Percentiles rank a stretch among this genome's conserved stretches.
These are phyloP conservation scores for Pelagia noctiluca DNA, from an alignment of 30 jellyfish, hydroid and myxozoan genomes.

Conservation along the genomic window DNA sequence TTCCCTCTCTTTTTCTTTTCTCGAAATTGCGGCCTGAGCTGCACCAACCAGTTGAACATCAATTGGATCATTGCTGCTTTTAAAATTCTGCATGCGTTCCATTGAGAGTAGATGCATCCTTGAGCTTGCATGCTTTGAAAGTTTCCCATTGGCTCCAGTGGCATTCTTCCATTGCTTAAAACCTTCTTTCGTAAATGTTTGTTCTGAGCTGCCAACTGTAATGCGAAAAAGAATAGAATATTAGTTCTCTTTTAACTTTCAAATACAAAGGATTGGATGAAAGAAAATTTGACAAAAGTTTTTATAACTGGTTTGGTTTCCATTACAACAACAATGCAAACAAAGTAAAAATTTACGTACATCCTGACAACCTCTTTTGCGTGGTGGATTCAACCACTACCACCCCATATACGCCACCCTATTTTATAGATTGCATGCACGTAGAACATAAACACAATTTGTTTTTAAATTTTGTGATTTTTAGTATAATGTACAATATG, in stretches of 20 bases:
- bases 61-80: slow-evolving; percentile 33
- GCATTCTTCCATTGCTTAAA: slow-evolving; percentile 50
- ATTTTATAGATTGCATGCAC: too few relatives aligned
- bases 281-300: slow-evolving; percentile 1
- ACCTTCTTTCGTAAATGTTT: slow-evolving; percentile 44
- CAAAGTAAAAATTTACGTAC: neutral
- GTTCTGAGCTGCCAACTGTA: slow-evolving; percentile 52
- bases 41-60: slow-evolving; percentile 58
- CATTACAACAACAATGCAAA: neutral
- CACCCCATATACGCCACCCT: neutral
- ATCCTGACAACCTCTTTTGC: neutral
- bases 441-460: too few relatives aligned
- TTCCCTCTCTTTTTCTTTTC: slow-evolving; percentile 47
- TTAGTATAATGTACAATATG: too few relatives aligned
- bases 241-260: neutral
- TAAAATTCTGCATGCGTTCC: slow-evolving; percentile 49
- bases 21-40: slow-evolving; percentile 41
- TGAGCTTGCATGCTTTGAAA: slow-evolving; percentile 36
- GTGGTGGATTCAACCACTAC: neutral
- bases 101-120: slow-evolving; percentile 60
- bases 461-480: too few relatives aligned
- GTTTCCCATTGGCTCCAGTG: slow-evolving; percentile 32
- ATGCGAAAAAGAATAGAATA: neutral
- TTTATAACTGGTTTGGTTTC: neutral
- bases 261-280: neutral